Evolutionary conservation across 64 coral and sea anemone genomes (phyloP), one percentile per base, ranked within the genome.

Genomic region (Porites australiensis): DNA sequence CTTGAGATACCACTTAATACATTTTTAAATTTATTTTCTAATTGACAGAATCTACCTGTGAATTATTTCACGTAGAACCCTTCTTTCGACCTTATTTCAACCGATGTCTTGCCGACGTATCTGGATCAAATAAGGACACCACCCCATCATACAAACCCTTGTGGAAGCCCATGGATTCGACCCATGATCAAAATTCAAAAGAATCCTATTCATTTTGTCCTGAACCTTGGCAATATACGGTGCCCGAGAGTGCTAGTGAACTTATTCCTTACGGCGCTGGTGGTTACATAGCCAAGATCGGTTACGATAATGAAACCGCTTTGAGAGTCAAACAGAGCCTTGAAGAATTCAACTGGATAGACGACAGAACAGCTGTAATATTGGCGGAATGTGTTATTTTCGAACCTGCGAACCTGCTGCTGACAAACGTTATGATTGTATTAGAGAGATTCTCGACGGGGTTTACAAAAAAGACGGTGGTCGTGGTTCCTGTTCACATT

Each of bases 251-350:
- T 6, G 45, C 86, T 1, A 37, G 50, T 16, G 79, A 80, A 23
- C 46, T 68, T 55, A 70, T 64, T 20, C 44, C 69, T 7, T 93
- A 93, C 44, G 52, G 89, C 58, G 87, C 86, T 57, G 79, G 90
- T 2, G 95, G 95, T 0, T 96, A 77, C 66, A 74, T 96, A 5
- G 95, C 90, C 8, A 91, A 96, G 74, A 48, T 96, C 19, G 95
- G 95, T 7, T 96, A 93, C 72, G 84, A 96, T 27, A 3, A 13
- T 6, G 49, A 18, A 44, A 96, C 90, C 7, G 90, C 95, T 15
- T 19, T 70, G 3, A 47, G 13, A 5, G 74, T 93, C 6, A 61
- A 89, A 11, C 0, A 51, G 37, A 69, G 46, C 19, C 54, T 96
- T 5, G 49, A 70, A 79, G 15, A 61, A 6, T 72, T 85, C 70